Evolutionary conservation across 2,797 vertebrate species (phyloP).

Genomic region (Diplodus puntazzo): DNA sequence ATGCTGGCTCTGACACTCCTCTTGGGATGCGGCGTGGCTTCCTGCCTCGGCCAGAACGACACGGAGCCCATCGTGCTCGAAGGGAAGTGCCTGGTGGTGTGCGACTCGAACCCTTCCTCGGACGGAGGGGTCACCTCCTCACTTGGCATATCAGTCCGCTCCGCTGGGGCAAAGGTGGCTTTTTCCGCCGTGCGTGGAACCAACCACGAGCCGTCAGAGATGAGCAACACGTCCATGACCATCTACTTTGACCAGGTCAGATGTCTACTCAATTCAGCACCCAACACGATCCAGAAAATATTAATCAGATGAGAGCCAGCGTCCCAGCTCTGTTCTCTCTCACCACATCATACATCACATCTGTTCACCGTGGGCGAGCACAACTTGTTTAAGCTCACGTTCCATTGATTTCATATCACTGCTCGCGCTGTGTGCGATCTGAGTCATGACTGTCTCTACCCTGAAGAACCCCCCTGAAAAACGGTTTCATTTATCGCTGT

Average conservation of each 20-base stretch:
- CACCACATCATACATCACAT: neutral
- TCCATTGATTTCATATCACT: slow-evolving; percentile 42
- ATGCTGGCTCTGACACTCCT: slow-evolving; percentile 89
- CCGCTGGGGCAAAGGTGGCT: slow-evolving; percentile 92
- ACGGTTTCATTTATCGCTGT: slow-evolving; percentile 10
- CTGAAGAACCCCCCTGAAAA: slow-evolving; percentile 10
- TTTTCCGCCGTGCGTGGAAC: slow-evolving; percentile 90
- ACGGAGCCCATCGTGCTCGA: slow-evolving; percentile 98
- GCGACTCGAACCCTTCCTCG: slow-evolving; percentile 97
- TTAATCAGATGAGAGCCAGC: neutral
- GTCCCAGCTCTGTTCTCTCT: neutral
- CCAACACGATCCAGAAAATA: neutral
- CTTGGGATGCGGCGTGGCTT: slow-evolving; percentile 84
- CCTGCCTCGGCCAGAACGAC: slow-evolving; percentile 93
- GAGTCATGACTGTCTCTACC: neutral
- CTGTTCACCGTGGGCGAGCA: neutral
- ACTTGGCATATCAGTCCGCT: slow-evolving; percentile 94
- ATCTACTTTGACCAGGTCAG: slow-evolving; percentile 98
- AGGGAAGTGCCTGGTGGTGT: slow-evolving; percentile 98
- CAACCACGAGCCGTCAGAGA: slow-evolving; percentile 95
- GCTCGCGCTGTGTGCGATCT: slow-evolving; percentile 11
- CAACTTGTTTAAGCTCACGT: slow-evolving; percentile 48
- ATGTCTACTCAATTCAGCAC: slow-evolving; percentile 33
- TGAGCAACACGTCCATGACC: slow-evolving; percentile 97
- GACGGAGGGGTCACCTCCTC: slow-evolving; percentile 97